A percentile compares a stretch with the other conserved stretches of the same genome.
Conservation (phyloP, 2,113 vertebrate species). For the Mesoclemmys tuberculata region DNA sequence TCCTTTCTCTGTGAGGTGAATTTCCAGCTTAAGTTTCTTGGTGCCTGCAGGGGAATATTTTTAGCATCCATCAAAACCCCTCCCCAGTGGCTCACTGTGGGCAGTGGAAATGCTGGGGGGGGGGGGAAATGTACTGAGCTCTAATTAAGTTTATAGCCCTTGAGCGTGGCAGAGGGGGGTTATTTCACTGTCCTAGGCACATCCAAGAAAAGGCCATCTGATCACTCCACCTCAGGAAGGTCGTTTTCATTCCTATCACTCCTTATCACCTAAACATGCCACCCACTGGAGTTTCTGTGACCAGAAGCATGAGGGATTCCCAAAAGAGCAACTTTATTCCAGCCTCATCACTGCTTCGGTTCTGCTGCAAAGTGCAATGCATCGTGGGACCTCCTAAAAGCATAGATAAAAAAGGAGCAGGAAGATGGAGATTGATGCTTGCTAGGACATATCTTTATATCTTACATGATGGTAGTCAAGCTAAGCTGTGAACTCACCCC, state of each 20-base stretch:
- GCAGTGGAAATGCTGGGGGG: not conserved
- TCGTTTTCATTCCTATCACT: accelerated
- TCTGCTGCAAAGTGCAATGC: not conserved
- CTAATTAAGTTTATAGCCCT: not conserved
- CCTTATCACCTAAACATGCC: not conserved
- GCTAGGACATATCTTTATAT: not conserved
- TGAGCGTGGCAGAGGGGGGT: not conserved
- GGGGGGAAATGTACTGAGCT: not conserved
- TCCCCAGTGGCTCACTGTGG: not conserved
- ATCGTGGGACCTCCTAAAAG: not conserved
- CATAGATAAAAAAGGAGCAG: not conserved
- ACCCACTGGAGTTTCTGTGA: not conserved
- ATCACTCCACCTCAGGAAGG: not conserved
- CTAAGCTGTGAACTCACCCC: not conserved
- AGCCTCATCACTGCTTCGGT: not conserved
- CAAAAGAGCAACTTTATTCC: not conserved
- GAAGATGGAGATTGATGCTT: not conserved
- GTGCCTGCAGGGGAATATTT: not conserved
- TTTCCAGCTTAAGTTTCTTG: not conserved
- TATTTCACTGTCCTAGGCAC: not conserved
- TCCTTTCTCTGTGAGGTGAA: not conserved
- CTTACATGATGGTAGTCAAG: not conserved
- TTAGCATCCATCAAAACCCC: not conserved
- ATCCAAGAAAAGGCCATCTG: not conserved
- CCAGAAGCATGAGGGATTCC: not conserved